These are phyloP conservation scores for Augiades crinisus DNA, from an alignment of 2,888 invertebrate species.

Conservation along the genomic window DNA sequence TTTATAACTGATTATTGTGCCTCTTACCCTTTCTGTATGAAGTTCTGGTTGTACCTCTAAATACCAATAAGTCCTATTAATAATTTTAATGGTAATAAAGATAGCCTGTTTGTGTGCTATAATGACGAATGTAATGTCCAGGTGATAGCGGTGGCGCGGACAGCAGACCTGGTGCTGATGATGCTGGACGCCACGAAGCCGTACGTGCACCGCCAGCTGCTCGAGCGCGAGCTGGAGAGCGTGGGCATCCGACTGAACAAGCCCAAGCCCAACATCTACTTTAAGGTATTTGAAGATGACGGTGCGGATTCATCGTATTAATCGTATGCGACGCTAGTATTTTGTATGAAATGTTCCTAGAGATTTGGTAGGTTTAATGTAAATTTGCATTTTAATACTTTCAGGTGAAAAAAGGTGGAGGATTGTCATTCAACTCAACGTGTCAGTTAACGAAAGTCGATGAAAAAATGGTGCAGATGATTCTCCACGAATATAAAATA, in stretches of 20 bases:
- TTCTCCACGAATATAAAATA: constrained; percentile 99
- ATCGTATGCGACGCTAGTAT: no score
- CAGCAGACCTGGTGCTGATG: constrained; percentile 98
- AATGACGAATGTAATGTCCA: no score
- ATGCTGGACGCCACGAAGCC: constrained; percentile 99
- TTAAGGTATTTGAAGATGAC: constrained; percentile 91
- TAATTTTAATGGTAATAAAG: no score
- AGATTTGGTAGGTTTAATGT: no score
- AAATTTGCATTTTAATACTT: constrained; percentile 13
- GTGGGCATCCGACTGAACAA: constrained; percentile 99
- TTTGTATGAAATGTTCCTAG: no score
- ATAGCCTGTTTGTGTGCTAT: no score
- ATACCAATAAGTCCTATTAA: no score
- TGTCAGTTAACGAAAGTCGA: constrained; percentile 95
- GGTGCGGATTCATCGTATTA: no score
- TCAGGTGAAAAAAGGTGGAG: constrained; percentile 96
- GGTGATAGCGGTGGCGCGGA: constrained; percentile 99
- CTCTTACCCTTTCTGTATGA: no score
- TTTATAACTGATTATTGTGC: no score
- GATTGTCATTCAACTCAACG: constrained; percentile 98
- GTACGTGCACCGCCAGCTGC: constrained; percentile 94
- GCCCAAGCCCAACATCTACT: constrained; percentile 98
- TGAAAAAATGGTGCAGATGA: constrained; percentile 98
- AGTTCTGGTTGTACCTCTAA: no score
- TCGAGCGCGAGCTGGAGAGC: constrained; percentile 97